Conservation (phyloP, 2,113 vertebrate species). For the Silurus asotus region DNA sequence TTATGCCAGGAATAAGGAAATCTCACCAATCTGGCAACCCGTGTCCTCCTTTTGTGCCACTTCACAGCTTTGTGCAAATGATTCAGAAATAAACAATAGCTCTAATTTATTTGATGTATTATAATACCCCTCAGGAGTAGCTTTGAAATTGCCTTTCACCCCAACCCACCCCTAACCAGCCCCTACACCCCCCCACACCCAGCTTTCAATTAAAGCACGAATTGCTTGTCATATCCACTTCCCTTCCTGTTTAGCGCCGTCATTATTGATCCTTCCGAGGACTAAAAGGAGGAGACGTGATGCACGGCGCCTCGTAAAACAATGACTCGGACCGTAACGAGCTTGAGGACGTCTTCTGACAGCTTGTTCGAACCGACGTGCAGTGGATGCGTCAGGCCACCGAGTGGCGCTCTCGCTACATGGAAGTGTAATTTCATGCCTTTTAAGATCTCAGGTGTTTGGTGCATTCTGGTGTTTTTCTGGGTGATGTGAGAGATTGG, state of each 20-base stretch:
- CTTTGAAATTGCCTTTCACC: constrained; percentile 65
- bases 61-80: constrained; percentile 40
- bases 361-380: constrained; percentile 42
- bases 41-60: constrained; percentile 42
- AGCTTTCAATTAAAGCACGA: constrained; percentile 67
- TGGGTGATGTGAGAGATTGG: no score
- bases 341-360: constrained; percentile 52
- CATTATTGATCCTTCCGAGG: constrained; percentile 66
- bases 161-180: constrained; percentile 17
- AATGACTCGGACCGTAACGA: constrained; percentile 63
- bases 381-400: constrained; percentile 58
- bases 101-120: constrained; percentile 68
- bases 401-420: constrained; percentile 75
- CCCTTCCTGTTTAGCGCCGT: constrained; percentile 64
- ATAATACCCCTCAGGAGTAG: constrained; percentile 61
- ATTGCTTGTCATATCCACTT: constrained; percentile 77
- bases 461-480: not conserved
- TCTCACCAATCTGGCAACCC: constrained; percentile 20
- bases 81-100: constrained; percentile 69
- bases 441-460: not conserved
- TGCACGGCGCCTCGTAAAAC: constrained; percentile 65
- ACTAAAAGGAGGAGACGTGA: constrained; percentile 62
- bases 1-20: not conserved
- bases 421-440: not conserved
- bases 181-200: no score